These are phyloP conservation scores for Threskiornis aethiopicus DNA, from an alignment of 2,797 vertebrate genomes.

Conservation along the genomic window DNA sequence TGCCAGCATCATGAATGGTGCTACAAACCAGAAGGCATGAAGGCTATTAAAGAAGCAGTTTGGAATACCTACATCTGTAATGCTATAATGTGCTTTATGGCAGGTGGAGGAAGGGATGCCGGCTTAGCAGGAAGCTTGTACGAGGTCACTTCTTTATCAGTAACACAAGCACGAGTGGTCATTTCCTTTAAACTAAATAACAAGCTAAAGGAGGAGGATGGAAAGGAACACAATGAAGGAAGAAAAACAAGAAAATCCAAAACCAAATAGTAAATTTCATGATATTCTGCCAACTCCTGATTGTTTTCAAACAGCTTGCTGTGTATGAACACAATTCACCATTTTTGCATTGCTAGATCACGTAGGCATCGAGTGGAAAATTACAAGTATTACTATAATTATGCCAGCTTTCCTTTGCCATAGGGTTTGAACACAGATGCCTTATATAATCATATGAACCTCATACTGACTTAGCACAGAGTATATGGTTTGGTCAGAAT, in stretches of 20 bases:
- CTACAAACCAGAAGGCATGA: background rate
- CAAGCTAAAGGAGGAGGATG: constrained; percentile 30
- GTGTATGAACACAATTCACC: background rate
- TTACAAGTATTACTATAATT: background rate
- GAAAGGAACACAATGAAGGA: constrained; percentile 46
- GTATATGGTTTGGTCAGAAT: background rate
- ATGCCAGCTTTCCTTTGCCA: constrained; percentile 35
- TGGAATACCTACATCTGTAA: constrained; percentile 71
- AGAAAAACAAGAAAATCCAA: constrained; percentile 6
- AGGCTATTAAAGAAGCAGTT: background rate
- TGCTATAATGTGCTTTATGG: constrained; percentile 32
- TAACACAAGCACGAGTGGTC: constrained; percentile 2
- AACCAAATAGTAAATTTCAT: background rate
- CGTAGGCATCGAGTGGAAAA: constrained; percentile 26
- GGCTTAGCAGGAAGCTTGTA: background rate
- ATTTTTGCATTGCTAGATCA: background rate
- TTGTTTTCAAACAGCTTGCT: background rate
- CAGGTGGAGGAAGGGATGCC: background rate
- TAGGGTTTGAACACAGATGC: constrained; percentile 22
- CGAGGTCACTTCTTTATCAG: constrained; percentile 17
- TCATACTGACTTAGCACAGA: background rate
- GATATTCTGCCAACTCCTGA: background rate
- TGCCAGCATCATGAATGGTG: constrained; percentile 71
- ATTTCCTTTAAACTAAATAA: constrained; percentile 7
- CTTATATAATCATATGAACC: constrained; percentile 24